Evolutionary conservation across 2,797 vertebrate genomes (phyloP), one percentile per base, ranked within the genome.

Genomic region (Schizopygopsis pylzovi): DNA sequence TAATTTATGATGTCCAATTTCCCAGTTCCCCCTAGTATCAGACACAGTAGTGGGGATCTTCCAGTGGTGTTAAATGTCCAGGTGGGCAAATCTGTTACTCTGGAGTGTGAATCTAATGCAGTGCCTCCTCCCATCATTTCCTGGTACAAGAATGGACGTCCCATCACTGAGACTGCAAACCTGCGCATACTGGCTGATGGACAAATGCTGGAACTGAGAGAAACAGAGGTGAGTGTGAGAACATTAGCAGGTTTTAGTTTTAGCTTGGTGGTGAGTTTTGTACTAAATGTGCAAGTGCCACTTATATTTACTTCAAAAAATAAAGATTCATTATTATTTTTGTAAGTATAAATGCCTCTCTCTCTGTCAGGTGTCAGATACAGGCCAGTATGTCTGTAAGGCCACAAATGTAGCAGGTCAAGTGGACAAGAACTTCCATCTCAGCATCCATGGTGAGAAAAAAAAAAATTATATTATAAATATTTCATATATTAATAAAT

Each of bases 361-460:
- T 59, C 41, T 80, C 13, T 47, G n/a, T 80, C 28, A 82, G 98
- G 96, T 99, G 43, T 98, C 97, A 93, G 97, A 99, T 93, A 98
- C 96, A 0, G 98, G 98, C 86, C 97, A 98, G 18, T 99, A 99
- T 83, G 96, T 97, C 80, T 99, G 98, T 93, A 98, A 97, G 92
- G 98, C 97, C 90, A 95, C 95, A 90, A 99, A 99, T 91, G 93
- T 99, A 92, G 98, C 96, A 4, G 98, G 98, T 73, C 96, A 93
- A 87, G 97, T 98, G 93, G 97, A 98, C 93, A 99, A 98, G 94
- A 97, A 96, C 94, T 99, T 99, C 92, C 96, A 99, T 91, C 94
- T 99, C 87, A 99, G 96, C 90, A 94, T 99, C 91, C 95, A 98
- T 88, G 97, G 98, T 99, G 94, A 94, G 91, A 61, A 22, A 20